Evolutionary conservation across 1,140 invertebrate species (phyloP), one percentile per base, ranked within the genome.

Genomic region (Neotoxoptera formosana): DNA sequence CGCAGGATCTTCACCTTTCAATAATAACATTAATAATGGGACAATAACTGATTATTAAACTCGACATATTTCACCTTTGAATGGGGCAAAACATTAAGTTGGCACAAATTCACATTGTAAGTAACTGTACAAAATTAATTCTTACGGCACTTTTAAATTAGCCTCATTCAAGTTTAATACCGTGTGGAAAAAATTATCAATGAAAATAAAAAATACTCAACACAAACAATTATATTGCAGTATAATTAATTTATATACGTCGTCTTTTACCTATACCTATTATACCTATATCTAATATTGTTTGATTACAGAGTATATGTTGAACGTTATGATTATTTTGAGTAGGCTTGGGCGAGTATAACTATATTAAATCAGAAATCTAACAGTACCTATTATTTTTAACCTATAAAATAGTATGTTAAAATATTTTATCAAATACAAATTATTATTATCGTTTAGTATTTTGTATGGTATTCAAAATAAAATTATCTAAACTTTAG

Each of bases 11-110:
- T 60, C 88, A 60, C 51, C 88, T 60, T 60, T 90, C 53, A 60
- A 90, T 90, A 90, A 56, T 53, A 87, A 87, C 25, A 87, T 87
- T 76, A 76, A 76, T 76, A 76, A 34, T 76, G 60, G 14, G 47
- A 87, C 84, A 48, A 84, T 48, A 48, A 87, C 86, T n/a, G 45
- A 48, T 87, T 48, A 87, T 87, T 87, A 87, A 87, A 34, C 30
- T 48, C 21, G 45, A 87, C 86, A 48, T 87, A 87, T 87, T 87
- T 89, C 87, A 89, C 87, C 87, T 89, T 89, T 89, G 87, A 89
- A 53, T 34, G 34, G 53, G 48, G 30, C 20, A 45, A 51, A 34
- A 21, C 53, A 56, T 36, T 9, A 36, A 89, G 47, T 89, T 36
- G 34, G 87, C 87, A 53, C 87, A 36, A 56, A 53, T 11, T 89